Evolutionary conservation across 2,888 invertebrate genomes (phyloP).

Genomic region (Philhelius pedissequus): DNA sequence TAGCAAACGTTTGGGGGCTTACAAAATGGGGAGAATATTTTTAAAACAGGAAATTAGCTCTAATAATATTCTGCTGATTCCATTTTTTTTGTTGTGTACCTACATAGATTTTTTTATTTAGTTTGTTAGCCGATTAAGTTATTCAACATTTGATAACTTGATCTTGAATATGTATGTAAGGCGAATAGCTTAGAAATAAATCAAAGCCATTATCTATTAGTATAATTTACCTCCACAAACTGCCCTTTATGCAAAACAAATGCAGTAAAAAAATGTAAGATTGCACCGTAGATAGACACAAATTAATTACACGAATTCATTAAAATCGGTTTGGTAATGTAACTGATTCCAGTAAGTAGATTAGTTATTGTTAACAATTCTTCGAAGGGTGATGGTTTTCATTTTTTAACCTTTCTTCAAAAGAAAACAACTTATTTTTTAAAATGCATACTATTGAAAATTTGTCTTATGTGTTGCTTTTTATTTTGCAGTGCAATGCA

Average conservation of each 20-base stretch:
- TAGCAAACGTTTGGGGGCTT: too few relatives aligned
- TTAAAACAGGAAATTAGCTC: too few relatives aligned
- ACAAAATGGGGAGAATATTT: too few relatives aligned
- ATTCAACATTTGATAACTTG: background rate
- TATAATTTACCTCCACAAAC: background rate
- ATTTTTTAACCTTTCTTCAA: background rate
- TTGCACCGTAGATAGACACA: background rate
- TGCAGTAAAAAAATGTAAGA: background rate
- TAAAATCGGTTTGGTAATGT: background rate
- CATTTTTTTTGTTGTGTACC: background rate
- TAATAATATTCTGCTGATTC: background rate
- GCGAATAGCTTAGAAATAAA: background rate
- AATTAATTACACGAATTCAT: background rate
- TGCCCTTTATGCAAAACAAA: background rate
- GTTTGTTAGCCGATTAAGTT: background rate
- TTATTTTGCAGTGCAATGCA: conserved; percentile 55
- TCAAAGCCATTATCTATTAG: background rate
- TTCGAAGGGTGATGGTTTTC: conserved; percentile 19
- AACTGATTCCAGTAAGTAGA: background rate
- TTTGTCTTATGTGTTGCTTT: background rate
- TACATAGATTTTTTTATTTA: background rate
- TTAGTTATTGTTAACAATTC: conserved; percentile 24
- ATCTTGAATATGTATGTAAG: background rate
- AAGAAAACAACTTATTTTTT: background rate
- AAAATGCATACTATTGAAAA: background rate